Base-by-base conservation (phyloP, 37 sponge, comb jelly and placozoan genomes). In the Hexactinellida sp. region DNA sequence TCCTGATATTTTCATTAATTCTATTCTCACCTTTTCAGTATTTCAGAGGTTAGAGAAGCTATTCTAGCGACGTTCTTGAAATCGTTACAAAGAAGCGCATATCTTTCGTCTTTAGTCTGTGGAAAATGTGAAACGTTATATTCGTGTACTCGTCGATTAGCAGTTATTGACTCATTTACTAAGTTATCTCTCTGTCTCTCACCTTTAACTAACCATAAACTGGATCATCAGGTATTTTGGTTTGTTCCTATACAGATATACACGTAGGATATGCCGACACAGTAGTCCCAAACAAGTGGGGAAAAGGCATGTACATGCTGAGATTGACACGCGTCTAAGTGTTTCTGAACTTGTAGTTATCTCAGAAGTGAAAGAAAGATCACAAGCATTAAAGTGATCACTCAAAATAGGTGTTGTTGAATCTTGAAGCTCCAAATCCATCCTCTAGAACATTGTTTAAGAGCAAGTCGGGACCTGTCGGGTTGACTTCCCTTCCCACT, bases 321-420 rank as follows among this genome's bases (percentile, higher is more conserved):
- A 63, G 30, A 63, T n/a, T n/a, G n/a, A n/a, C n/a, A n/a, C n/a
- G 30, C 34, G 76, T 63, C 76, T 63, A 7, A 63, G 28, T 5
- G 76, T n/a, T n/a, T 63, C 30, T 3, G 21, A 63, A n/a, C 30
- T 63, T 32, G 1, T n/a, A 63, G 76, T 63, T 63, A 63, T 63
- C 21, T 63, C 76, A 25, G 76, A 63, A 7, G 76, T 7, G 3
- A 63, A n/a, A 63, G 76, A 63, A 28, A 63, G 76, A n/a, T 63
- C 76, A 28, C 76, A 63, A 63, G 76, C 76, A n/a, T 63, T 63
- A 63, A 63, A 3, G 28, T 63, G 76, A 63, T n/a, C 76, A 63
- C 76, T 25, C 76, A 32, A 63, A n/a, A 63, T 23, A 25, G 34
- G 76, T 63, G 76, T 63, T 28, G 9, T 23, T 63, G 30, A 10